Evolutionary conservation across 2,113 vertebrate genomes (phyloP).

Genomic region (Xiphophorus hellerii): DNA sequence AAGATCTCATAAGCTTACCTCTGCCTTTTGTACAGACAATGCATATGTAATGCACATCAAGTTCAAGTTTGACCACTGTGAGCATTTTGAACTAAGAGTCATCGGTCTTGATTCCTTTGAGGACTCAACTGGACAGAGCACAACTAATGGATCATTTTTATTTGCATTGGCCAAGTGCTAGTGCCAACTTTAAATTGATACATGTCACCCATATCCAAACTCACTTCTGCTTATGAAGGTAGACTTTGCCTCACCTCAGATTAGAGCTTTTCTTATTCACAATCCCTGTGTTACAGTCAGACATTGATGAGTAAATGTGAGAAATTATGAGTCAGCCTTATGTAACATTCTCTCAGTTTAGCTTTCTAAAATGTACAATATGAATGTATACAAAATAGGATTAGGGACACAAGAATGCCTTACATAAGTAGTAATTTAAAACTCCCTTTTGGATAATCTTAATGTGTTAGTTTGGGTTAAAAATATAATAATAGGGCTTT

Average conservation of each 20-base stretch:
- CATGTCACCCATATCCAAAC: neutral
- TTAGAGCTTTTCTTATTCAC: conserved; percentile 35
- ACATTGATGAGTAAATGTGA: conserved; percentile 60
- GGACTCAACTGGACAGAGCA: neutral
- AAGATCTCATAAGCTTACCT: neutral
- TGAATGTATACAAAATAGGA: conserved; percentile 19
- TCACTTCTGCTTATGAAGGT: neutral
- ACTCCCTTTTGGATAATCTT: neutral
- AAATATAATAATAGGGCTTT: neutral
- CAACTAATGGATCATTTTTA: too few relatives aligned
- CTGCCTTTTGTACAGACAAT: neutral
- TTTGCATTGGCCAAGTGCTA: too few relatives aligned
- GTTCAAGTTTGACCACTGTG: neutral
- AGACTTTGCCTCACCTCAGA: conserved; percentile 53
- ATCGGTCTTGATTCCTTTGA: neutral
- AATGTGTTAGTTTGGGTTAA: neutral
- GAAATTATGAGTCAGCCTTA: conserved; percentile 57
- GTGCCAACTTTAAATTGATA: too few relatives aligned
- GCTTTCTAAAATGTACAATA: conserved; percentile 32
- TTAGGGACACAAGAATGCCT: conserved; percentile 17
- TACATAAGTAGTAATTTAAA: neutral
- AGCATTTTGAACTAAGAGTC: neutral
- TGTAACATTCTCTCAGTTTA: conserved; percentile 36
- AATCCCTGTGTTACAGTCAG: conserved; percentile 40
- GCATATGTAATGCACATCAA: neutral